Base-by-base conservation (phyloP, 2,888 invertebrate species). In the Sipunculus nudus region DNA sequence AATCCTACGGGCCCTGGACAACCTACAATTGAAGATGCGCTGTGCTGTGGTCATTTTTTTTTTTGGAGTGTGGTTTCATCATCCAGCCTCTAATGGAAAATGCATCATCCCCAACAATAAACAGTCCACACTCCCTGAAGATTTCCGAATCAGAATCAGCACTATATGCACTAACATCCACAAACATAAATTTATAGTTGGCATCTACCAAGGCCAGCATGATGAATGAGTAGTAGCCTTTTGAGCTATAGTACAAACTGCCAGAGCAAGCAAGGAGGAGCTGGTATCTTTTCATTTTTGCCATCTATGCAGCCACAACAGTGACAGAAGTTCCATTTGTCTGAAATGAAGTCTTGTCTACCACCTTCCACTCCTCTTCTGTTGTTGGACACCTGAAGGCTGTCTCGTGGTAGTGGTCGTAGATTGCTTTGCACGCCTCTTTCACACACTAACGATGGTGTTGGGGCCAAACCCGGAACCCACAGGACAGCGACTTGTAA, bases 151-250 rank as follows among this genome's bases (percentile, higher is more conserved):
- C 79, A 29, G 69, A 74, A 49, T 75, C 71, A 53, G 73, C 52
- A n/a, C 80, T 76, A 64, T 78, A 74, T 39, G 66, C 68, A 10
- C 80, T 78, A 46, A 77, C 65, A 67, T 79, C 75, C 5, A 80
- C 76, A 63, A 69, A 78, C 16, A 74, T 61, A 68, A 73, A 75
- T 75, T 35, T 76, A 62, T 82, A 84, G 58, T 82, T 67, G 23
- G 79, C 78, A 69, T 83, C 80, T 5, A 76, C 79, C 49, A 81
- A 40, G 35, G 77, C 81, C 50, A 83, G 67, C 45, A 84, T 63
- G 2, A 84, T 72, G 45, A 78, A 68, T 53, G 73, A 76, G 58
- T 68, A 71, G 45, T 45, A 61, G n/a, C n/a, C n/a, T n/a, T n/a
- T n/a, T n/a, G n/a, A n/a, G n/a, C n/a, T n/a, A n/a, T n/a, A n/a